Base-by-base conservation (phyloP, 2,888 invertebrate genomes). In the Danaus chrysippus region DNA sequence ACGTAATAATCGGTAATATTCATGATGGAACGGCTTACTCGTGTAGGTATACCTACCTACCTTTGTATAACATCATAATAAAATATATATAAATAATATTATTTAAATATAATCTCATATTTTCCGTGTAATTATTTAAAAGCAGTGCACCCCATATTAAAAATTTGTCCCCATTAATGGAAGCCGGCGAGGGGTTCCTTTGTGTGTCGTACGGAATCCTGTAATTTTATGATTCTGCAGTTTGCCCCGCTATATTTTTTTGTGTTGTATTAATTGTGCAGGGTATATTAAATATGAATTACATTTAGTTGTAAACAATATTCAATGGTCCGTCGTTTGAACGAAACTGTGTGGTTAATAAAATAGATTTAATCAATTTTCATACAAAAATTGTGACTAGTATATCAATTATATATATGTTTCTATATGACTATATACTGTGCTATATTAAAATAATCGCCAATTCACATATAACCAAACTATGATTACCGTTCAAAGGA, bases 141-240 rank as follows among this genome's bases (percentile, higher is more conserved):
- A 78, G 71, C 75, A 70, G 68, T 73, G 76, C 83, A 81, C 88
- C 87, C 85, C 70, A 84, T 87, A 87, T 88, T 87, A 86, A 88
- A 87, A 83, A 79, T 68, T 73, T 88, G 87, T 90, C 86, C 87
- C 86, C 86, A 84, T 84, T 83, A 83, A 75, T 76, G 73, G 72
- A 72, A 74, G 74, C 78, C 73, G 73, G 70, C 72, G 68, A 79
- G 82, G 87, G 85, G 83, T 68, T 64, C 81, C 71, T 77, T 86
- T 85, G 83, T 85, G 72, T 76, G 75, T 73, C 86, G 84, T 86
- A 87, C 83, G 77, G 82, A 84, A 84, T 87, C 85, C 83, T 79
- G 84, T 86, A 88, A 89, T 88, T 89, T 88, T 84, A 83, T 81
- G 86, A 87, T 82, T 86, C 82, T 82, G 82, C 84, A 84, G 81